Base-by-base conservation (phyloP, 2,113 vertebrate genomes). In the Gopherus flavomarginatus region DNA sequence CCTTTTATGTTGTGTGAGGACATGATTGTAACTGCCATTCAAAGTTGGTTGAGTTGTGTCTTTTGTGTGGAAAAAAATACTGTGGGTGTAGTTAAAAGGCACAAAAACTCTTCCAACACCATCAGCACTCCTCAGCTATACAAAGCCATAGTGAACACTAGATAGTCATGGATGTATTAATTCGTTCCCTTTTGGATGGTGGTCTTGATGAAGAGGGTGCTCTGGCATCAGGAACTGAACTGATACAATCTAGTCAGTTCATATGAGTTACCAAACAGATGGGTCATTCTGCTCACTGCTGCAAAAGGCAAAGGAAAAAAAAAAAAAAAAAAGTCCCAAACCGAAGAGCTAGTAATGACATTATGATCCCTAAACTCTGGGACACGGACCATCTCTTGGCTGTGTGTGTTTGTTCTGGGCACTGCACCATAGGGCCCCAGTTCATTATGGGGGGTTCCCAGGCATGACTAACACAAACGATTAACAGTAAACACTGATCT, bases 51-150 rank as follows among this genome's bases (percentile, higher is more conserved):
- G 16, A 83, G 27, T 6, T 57, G 4, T 57, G 13, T 5, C 2
- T 57, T 38, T 57, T 38, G 9, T 44, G 42, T 69, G 62, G 17
- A 69, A 69, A 27, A 49, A 77, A 77, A 77, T 77, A 77, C 75
- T 77, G 38, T 62, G 4, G 17, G 2, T 19, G 3, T 19, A 52
- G 17, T 44, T 52, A 83, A 9, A 24, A 42, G 0, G 1, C 54
- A 77, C 31, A 52, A 8, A 6, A 78, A 78, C 9, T 0, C 42
- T 77, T 24, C 22, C n/a, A n/a, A 11, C 24, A 42, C 22, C 22
- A 42, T 26, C 75, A 24, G 21, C 42, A 44, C 24, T 26, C 5
- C 75, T 26, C 42, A 77, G 24, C 75, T 47, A 47, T 22, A 44
- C 22, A 77, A 14, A 44, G 24, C 42, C 42, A 26, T 47, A 44